A percentile compares a stretch with the other conserved stretches of the same genome.
These are phyloP conservation scores for Serilophus lunatus DNA, from an alignment of 2,113 vertebrate species.

Conservation along the genomic window DNA sequence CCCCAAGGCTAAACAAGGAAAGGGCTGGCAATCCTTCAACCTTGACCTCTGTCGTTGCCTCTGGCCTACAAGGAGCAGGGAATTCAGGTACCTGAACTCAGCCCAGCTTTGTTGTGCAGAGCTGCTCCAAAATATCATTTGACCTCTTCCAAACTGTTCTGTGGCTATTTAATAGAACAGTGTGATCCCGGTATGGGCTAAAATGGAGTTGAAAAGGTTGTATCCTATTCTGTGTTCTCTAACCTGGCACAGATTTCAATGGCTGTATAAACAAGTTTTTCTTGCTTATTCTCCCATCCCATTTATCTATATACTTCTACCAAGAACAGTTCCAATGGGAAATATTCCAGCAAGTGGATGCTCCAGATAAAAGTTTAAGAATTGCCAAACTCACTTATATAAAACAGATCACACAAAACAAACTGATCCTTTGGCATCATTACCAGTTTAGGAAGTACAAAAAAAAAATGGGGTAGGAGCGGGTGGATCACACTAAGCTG, in stretches of 20 bases:
- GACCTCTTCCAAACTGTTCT: not conserved
- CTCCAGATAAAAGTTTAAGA: slow-evolving; percentile 44
- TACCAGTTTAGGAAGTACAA: not conserved
- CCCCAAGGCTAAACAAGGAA: not conserved
- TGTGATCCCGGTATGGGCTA: not conserved
- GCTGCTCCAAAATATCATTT: not conserved
- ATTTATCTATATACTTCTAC: slow-evolving; percentile 33
- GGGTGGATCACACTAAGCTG: not conserved
- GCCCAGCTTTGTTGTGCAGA: not conserved
- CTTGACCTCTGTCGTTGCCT: not conserved
- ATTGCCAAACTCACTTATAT: slow-evolving; percentile 10
- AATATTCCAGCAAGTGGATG: slow-evolving; percentile 28
- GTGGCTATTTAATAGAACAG: not conserved
- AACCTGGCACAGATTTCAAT: not conserved
- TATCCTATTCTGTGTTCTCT: not conserved
- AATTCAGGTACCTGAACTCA: not conserved
- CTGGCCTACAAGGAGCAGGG: not conserved
- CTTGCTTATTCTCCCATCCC: slow-evolving; percentile 7
- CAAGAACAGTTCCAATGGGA: not conserved
- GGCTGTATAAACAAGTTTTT: slow-evolving; percentile 40
- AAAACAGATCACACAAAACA: not conserved
- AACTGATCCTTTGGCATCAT: not conserved
- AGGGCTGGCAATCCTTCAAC: not conserved
- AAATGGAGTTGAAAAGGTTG: not conserved
- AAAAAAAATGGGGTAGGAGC: not conserved